Evolutionary conservation across 2,888 invertebrate genomes (phyloP), one percentile per base, ranked within the genome.

Genomic region (Capitulum mitella): DNA sequence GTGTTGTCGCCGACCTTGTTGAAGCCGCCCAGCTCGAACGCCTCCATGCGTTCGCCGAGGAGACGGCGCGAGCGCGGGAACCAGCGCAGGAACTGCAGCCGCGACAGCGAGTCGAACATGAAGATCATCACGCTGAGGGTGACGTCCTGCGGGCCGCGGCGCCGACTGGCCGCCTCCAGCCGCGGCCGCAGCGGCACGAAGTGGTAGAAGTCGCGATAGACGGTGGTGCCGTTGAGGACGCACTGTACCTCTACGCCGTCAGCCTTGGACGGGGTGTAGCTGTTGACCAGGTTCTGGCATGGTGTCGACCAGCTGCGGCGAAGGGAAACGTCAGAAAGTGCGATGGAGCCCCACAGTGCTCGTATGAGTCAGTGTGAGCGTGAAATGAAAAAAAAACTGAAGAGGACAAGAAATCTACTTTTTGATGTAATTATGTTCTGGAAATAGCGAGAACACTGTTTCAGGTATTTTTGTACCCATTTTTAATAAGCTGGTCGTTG

Each of bases 1-100:
- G 97, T 97, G 85, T 97, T 97, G 85, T 97, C 97, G 5, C 91
- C 97, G 16, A 97, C 92, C 88, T 97, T 97, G 32, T 81, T 82
- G 78, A 83, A 82, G 0, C 86, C 86, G 6, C 83, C 79, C 79
- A 86, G 81, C 61, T 85, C 85, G 32, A 84, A 81, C 2, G 84
- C 86, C 0, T 82, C 82, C 34, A 86, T 81, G 26, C 83, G 81
- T 16, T 84, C 80, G 14, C 82, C 82, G 19, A 86, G 82, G 78
- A 83, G n/a, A n/a, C n/a, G n/a, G n/a, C n/a, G n/a, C n/a, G n/a
- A n/a, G n/a, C n/a, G n/a, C n/a, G n/a, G n/a, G 84, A 16, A 81
- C 78, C 86, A 86, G 0, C 86, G 83, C 77, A 85, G 83, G 79
- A 85, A 85, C 80, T 86, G 85, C 46, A 86, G 83, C 16, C 86